These are phyloP conservation scores for Psilopogon haemacephalus DNA, from an alignment of 2,113 vertebrate species.

Conservation along the genomic window DNA sequence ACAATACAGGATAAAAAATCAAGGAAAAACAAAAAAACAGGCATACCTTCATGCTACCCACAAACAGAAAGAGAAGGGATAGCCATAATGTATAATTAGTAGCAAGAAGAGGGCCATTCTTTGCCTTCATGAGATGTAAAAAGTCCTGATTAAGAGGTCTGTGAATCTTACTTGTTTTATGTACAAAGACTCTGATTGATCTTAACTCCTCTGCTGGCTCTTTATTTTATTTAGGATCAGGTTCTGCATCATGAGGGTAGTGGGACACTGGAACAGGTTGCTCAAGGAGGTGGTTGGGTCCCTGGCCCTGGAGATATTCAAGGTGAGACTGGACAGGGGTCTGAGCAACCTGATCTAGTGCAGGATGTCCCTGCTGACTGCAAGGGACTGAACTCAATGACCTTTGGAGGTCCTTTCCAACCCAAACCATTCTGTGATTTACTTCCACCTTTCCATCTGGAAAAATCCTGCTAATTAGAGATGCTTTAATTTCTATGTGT, in stretches of 20 bases:
- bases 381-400: no score
- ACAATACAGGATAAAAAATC: neutral
- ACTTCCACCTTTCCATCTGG: neutral
- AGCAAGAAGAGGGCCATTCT: neutral
- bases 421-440: neutral
- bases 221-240: neutral
- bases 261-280: no score
- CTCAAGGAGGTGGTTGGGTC: no score
- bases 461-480: neutral
- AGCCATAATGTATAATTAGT: neutral
- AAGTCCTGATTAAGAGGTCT: neutral
- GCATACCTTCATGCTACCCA: neutral
- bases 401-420: no score
- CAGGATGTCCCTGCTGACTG: no score
- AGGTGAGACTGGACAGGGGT: no score
- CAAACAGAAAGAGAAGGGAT: neutral
- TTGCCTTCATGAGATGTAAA: slow-evolving; percentile 5
- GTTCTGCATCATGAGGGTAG: no score
- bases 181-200: neutral
- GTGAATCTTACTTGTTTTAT: neutral
- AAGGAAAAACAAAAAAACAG: neutral
- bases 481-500: neutral
- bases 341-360: no score
- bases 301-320: no score
- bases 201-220: neutral